Evolutionary conservation across 1,140 invertebrate genomes (phyloP).

Genomic region (Caenorhabditis briggsae): DNA sequence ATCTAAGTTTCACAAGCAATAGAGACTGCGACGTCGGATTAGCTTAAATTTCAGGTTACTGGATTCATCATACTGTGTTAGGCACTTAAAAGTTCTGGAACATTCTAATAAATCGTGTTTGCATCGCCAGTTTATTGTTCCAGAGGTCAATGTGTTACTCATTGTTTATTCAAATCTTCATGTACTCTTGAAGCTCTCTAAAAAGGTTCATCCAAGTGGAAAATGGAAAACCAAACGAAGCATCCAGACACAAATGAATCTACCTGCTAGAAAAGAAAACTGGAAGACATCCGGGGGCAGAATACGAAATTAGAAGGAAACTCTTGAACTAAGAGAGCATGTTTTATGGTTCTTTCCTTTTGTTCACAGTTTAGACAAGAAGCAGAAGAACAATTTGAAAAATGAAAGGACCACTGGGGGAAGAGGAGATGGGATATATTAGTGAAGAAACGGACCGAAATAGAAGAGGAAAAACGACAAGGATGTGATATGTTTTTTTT

Average conservation of each 20-base stretch:
- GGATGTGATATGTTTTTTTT: conserved; percentile 18
- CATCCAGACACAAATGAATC: background rate
- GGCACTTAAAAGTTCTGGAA: background rate
- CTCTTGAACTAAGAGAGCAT: background rate
- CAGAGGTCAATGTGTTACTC: conserved; percentile 13
- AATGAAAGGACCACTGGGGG: background rate
- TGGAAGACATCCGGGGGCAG: background rate
- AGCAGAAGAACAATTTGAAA: background rate
- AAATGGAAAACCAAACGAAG: conserved; percentile 29
- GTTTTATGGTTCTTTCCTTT: conserved; percentile 32
- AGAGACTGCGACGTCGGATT: too few relatives aligned
- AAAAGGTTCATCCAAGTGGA: conserved; percentile 28
- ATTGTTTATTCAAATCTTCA: background rate
- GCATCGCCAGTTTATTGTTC: background rate
- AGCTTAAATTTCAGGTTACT: too few relatives aligned
- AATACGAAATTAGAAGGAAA: background rate
- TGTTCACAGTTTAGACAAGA: background rate
- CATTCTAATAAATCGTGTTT: background rate
- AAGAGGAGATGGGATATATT: background rate
- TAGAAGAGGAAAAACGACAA: too few relatives aligned
- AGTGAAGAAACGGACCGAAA: background rate
- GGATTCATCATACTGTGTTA: too few relatives aligned
- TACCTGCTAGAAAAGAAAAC: conserved; percentile 9
- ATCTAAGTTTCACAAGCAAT: too few relatives aligned
- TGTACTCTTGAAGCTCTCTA: background rate